phyloP scores from a whole-genome alignment of 1,140 invertebrate species.

The Aphis gossypii region DNA sequence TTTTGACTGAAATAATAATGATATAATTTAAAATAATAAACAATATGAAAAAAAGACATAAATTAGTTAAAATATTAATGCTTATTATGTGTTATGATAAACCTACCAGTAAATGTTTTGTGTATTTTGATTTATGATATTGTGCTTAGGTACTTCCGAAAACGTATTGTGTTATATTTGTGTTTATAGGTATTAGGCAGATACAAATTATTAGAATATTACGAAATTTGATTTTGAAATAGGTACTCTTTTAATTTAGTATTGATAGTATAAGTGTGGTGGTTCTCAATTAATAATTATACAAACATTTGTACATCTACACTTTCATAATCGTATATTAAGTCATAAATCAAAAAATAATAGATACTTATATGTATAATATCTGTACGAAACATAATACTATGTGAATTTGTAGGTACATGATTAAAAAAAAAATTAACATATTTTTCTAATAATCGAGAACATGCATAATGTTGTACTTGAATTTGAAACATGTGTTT shows the following conservation, averaged over 20 bases:
- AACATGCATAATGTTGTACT: background rate
- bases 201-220: background rate
- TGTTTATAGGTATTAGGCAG: background rate
- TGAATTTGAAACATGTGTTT: background rate
- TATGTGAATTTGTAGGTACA: background rate
- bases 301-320: background rate
- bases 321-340: background rate
- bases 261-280: background rate
- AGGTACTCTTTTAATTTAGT: too few relatives aligned
- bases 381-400: background rate
- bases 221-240: background rate
- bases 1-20: too few relatives aligned
- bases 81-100: too few relatives aligned
- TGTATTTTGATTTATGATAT: too few relatives aligned
- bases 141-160: background rate
- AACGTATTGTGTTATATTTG: background rate
- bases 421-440: background rate
- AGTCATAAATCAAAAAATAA: conserved; percentile 19
- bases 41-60: too few relatives aligned
- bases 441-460: background rate
- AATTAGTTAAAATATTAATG: too few relatives aligned
- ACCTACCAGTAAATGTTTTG: too few relatives aligned
- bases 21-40: too few relatives aligned
- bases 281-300: background rate
- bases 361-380: background rate